These are phyloP conservation scores for Passer montanus DNA, from an alignment of 2,113 vertebrate genomes.

Conservation along the genomic window DNA sequence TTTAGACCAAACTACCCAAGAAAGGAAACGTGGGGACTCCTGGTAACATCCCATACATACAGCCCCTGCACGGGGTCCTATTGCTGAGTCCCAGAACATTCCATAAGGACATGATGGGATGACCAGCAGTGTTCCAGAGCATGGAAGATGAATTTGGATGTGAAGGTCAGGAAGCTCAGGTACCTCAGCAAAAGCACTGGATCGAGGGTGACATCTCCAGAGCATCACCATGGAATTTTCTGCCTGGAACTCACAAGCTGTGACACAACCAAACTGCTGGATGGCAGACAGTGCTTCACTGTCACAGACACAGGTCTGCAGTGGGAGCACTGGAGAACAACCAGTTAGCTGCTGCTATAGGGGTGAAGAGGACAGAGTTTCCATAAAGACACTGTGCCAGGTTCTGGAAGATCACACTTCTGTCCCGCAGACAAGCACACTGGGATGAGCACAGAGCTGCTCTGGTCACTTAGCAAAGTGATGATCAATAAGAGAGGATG, in stretches of 20 bases:
- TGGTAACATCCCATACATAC: accelerated
- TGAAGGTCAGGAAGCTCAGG: neutral
- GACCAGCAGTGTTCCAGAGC: neutral
- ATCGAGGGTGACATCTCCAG: neutral
- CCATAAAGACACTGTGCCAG: accelerated
- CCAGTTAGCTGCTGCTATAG: neutral
- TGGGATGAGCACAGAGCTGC: neutral
- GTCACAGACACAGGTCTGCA: neutral
- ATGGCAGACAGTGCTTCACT: neutral
- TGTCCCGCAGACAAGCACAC: accelerated
- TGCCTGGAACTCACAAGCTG: neutral
- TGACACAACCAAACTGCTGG: accelerated
- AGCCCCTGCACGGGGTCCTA: accelerated
- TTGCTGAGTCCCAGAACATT: accelerated
- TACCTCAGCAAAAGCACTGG: neutral
- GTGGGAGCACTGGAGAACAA: neutral
- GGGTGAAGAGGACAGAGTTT: neutral
- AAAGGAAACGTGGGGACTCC: neutral
- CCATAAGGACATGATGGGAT: accelerated
- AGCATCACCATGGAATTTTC: neutral
- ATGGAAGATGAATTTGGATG: accelerated
- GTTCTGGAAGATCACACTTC: no score
- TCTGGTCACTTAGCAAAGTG: neutral
- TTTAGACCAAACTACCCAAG: neutral
- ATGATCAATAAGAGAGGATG: no score